A percentile compares a stretch with the other conserved stretches of the same genome.
Evolutionary conservation across 2,888 invertebrate genomes (phyloP).

Genomic region (Callimorpha dominula): DNA sequence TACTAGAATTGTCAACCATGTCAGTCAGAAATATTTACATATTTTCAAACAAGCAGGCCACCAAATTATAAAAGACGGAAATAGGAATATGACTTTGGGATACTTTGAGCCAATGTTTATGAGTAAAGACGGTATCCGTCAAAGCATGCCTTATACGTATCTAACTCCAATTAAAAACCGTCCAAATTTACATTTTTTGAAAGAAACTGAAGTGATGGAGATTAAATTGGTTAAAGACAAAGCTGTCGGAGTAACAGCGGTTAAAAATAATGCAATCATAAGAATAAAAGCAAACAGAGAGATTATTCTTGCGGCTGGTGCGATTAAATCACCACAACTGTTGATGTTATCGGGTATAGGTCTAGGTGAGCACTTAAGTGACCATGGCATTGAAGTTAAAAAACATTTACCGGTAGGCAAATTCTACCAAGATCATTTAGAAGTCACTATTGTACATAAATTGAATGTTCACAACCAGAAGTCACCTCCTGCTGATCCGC

Average conservation of each 20-base stretch:
- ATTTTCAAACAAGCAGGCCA: conserved; percentile 77
- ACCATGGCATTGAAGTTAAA: conserved; percentile 54
- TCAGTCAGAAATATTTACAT: conserved; percentile 55
- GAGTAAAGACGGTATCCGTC: conserved; percentile 74
- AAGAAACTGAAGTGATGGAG: conserved; percentile 76
- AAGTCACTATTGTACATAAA: conserved; percentile 55
- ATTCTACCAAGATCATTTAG: conserved; percentile 64
- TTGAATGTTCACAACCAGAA: conserved; percentile 35
- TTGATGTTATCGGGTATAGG: conserved; percentile 89
- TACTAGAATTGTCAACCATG: conserved; percentile 51
- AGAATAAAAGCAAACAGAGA: conserved; percentile 85
- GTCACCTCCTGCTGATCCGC: conserved; percentile 60
- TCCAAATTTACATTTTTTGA: conserved; percentile 68
- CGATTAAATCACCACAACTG: conserved; percentile 90
- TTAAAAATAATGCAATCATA: conserved; percentile 48
- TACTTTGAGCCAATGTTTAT: conserved; percentile 76
- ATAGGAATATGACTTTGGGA: conserved; percentile 61
- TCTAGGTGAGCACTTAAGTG: conserved; percentile 73
- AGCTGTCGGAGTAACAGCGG: conserved; percentile 66
- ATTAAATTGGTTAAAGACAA: conserved; percentile 76
- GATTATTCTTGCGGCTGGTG: conserved; percentile 90
- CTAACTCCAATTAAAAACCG: conserved; percentile 62
- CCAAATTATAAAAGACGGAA: conserved; percentile 44
- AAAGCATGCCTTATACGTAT: conserved; percentile 82
- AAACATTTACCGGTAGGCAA: conserved; percentile 21